Evolutionary conservation across 2,888 invertebrate genomes (phyloP).

Genomic region (Leptopilina myrica): DNA sequence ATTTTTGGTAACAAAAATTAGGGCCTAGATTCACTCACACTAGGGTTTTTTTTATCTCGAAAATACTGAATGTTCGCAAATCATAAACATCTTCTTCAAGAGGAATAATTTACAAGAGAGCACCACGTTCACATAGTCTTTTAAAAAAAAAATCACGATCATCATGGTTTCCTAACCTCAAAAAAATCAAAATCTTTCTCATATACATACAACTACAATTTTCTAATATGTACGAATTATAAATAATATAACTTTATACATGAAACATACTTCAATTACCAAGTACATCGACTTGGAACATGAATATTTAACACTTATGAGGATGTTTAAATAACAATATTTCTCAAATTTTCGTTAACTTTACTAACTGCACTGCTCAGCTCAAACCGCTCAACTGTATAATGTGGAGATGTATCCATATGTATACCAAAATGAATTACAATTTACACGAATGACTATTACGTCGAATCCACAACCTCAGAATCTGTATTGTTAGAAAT

Average conservation of each 20-base stretch:
- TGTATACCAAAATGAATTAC: too few species aligned
- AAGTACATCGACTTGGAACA: too few species aligned
- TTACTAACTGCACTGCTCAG: too few species aligned
- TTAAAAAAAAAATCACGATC: slow-evolving; percentile 6
- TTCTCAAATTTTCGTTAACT: too few species aligned
- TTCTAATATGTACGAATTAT: neutral
- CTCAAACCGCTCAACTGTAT: too few species aligned
- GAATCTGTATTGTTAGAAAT: too few species aligned
- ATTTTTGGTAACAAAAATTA: slow-evolving; percentile 12
- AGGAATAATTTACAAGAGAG: neutral
- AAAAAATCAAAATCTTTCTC: neutral
- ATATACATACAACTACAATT: neutral
- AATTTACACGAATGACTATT: too few species aligned
- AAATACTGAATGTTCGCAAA: slow-evolving; percentile 21
- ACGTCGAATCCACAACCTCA: too few species aligned
- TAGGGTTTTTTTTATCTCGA: neutral
- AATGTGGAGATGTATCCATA: too few species aligned
- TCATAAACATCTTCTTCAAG: neutral
- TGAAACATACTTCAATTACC: too few species aligned
- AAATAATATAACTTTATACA: neutral
- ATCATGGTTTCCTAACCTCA: slow-evolving; percentile 18
- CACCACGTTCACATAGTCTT: neutral
- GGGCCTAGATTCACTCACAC: neutral
- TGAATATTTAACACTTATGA: too few species aligned
- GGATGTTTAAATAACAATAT: too few species aligned